Percentiles rank a stretch among this genome's conserved stretches.
Conservation (phyloP, 2,113 vertebrate genomes). For the Erythrolamprus reginae region DNA sequence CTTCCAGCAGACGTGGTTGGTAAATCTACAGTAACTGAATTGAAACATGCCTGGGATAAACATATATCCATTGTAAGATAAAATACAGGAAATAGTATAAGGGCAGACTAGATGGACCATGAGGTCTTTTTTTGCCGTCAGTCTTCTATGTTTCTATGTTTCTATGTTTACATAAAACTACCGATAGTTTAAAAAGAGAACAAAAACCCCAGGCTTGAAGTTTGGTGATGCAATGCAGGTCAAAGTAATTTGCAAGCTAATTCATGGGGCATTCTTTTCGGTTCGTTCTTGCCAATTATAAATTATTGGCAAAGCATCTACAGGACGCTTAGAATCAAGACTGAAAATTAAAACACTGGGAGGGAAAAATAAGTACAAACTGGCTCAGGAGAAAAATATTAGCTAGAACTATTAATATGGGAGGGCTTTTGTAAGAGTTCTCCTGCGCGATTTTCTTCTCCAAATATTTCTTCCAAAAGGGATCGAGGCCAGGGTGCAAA, state of each 20-base stretch:
- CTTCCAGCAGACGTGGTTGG: too few relatives aligned
- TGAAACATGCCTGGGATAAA: too few relatives aligned
- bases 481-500: not conserved
- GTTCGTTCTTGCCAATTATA: conserved; percentile 17
- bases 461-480: not conserved
- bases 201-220: conserved; percentile 10
- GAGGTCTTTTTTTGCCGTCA: too few relatives aligned
- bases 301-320: not conserved
- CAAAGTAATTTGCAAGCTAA: conserved; percentile 31
- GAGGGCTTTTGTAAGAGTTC: too few relatives aligned
- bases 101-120: too few relatives aligned
- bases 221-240: conserved; percentile 34
- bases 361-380: not conserved
- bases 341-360: not conserved
- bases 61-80: too few relatives aligned
- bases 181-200: conserved; percentile 30
- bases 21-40: too few relatives aligned
- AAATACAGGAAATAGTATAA: too few relatives aligned
- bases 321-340: not conserved
- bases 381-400: not conserved
- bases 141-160: too few relatives aligned
- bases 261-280: conserved; percentile 35
- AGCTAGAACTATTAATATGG: rapidly evolving
- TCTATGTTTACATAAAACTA: conserved; percentile 37
- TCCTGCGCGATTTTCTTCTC: not conserved